Conservation (phyloP, 2,888 invertebrate species). For the Pelosia muscerda region DNA sequence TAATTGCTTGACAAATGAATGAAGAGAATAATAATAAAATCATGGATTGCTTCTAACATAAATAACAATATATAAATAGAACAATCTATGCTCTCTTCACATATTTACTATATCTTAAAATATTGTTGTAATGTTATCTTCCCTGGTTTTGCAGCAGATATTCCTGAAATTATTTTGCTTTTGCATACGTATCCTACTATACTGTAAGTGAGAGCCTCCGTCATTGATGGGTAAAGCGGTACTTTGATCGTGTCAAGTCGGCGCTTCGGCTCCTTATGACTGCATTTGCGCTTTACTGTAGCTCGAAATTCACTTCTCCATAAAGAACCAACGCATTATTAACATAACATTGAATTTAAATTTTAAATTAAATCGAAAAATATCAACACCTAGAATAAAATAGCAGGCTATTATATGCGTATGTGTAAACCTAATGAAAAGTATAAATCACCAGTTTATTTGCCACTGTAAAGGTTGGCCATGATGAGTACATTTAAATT, state of each 20-base stretch:
- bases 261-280: slow-evolving; percentile 56
- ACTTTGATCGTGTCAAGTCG: slow-evolving; percentile 69
- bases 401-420: no score
- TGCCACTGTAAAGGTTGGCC: background rate
- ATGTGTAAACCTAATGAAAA: background rate
- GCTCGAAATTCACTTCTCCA: background rate
- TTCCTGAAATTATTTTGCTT: slow-evolving; percentile 9
- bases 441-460: slow-evolving; percentile 4
- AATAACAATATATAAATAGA: no score
- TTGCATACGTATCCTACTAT: slow-evolving; percentile 42
- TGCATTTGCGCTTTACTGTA: slow-evolving; percentile 21
- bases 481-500: background rate
- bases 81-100: background rate
- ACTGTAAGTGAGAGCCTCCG: slow-evolving; percentile 34
- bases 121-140: background rate
- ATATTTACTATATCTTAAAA: background rate
- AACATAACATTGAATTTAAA: no score
- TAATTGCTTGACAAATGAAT: no score
- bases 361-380: no score
- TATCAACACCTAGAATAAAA: no score
- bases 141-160: background rate
- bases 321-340: no score
- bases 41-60: no score
- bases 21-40: no score
- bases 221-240: slow-evolving; percentile 56